Evolutionary conservation across 2,113 vertebrate genomes (phyloP), one percentile per base, ranked within the genome.

Genomic region (Carassius auratus): DNA sequence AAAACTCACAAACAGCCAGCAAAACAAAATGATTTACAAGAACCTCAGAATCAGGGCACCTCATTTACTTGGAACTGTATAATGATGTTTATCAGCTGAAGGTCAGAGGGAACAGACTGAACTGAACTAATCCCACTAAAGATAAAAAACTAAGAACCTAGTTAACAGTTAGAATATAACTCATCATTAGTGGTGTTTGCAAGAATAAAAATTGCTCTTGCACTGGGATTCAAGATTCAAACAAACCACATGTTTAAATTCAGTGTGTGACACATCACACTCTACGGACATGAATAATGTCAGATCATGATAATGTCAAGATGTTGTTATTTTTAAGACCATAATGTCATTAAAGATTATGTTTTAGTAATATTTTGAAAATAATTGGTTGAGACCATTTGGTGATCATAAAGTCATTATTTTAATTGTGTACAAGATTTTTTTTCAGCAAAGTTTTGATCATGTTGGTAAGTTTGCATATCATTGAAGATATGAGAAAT

Each of bases 1-100:
- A 57, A 38, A 55, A 19, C 82, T 83, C 85, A 36, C 86, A 86
- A 87, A 86, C 82, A 86, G 86, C 73, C 76, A 75, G 77, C 52
- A 30, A 85, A 23, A 76, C 86, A 86, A 78, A 73, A 19, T 1
- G 48, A 36, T 61, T 86, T 12, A 13, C 81, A 64, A 79, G 45
- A 57, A 73, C 26, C 62, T 62, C 64, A 77, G 75, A 88, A 84
- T 75, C 77, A 17, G 36, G 21, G 66, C 61, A 30, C 33, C 64
- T 30, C 19, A 13, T 71, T 55, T 61, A 85, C 69, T 69, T 38
- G 85, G 81, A 86, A 84, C 52, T 48, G 76, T 76, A 36, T 82
- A 77, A 81, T 66, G n/a, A 81, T 81, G 79, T 81, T 81, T 81
- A 30, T 69, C 80, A 82, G 80, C 52, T 15, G 7, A 14, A 52